Percentiles rank a stretch among this genome's conserved stretches.
Conservation (phyloP, 2,888 invertebrate genomes). For the Lasioglossum zephyrum region DNA sequence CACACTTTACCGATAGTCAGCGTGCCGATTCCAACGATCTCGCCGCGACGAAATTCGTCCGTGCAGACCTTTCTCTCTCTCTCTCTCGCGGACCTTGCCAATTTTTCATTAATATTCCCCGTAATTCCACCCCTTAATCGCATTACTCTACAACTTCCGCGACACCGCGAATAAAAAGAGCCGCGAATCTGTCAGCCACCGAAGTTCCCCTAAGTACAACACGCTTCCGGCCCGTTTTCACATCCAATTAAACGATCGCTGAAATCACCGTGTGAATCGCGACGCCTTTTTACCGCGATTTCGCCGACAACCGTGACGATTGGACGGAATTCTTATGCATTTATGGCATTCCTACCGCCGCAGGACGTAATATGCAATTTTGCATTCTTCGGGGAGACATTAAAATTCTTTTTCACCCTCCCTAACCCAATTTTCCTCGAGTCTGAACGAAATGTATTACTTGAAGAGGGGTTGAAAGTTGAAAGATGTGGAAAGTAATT, state of each 20-base stretch:
- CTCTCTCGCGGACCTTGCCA: conserved; percentile 19
- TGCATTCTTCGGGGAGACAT: background rate
- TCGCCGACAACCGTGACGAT: background rate
- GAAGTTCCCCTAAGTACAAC: conserved; percentile 28
- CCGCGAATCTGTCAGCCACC: conserved; percentile 7
- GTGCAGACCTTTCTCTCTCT: too few species aligned
- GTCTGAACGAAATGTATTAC: background rate
- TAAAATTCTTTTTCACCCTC: background rate
- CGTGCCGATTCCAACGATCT: background rate
- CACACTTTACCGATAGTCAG: background rate
- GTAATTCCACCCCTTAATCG: conserved; percentile 50
- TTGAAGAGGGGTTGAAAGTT: background rate
- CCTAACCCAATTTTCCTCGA: background rate
- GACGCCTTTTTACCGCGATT: background rate
- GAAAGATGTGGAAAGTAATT: background rate
- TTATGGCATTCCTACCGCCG: background rate
- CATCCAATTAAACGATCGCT: conserved; percentile 32
- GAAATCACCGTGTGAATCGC: conserved; percentile 19
- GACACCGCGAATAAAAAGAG: conserved; percentile 16
- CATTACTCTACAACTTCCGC: conserved; percentile 42
- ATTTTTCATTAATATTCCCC: conserved; percentile 58
- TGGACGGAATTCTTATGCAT: background rate
- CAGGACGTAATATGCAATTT: background rate
- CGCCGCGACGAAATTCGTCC: conserved; percentile 19
- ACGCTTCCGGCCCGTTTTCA: conserved; percentile 20